These are phyloP conservation scores for Dolichomitus sp. DNA, from an alignment of 2,888 invertebrate genomes.

Conservation along the genomic window DNA sequence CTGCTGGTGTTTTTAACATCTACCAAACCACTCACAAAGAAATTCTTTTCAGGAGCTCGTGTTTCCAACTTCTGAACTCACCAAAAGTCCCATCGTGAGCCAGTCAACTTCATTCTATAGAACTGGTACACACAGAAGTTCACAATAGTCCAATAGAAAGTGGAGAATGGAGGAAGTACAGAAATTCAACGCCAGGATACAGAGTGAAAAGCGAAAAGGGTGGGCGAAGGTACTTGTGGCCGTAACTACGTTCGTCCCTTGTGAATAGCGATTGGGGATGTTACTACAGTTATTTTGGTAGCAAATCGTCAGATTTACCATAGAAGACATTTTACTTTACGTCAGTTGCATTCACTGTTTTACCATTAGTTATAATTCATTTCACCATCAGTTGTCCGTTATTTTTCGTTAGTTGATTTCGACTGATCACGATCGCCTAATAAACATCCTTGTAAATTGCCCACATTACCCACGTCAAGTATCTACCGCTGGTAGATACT, in stretches of 20 bases:
- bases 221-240: conserved; percentile 9
- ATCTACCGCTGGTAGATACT: too few relatives aligned
- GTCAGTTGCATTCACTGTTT: neutral
- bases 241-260: conserved; percentile 29
- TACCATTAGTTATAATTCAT: neutral
- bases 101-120: conserved; percentile 15
- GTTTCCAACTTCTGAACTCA: neutral
- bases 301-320: neutral
- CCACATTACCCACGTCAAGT: neutral
- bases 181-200: conserved; percentile 23
- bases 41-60: neutral
- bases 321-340: neutral
- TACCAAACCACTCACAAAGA: neutral
- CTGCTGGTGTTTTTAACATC: neutral
- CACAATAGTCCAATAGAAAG: neutral
- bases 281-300: neutral
- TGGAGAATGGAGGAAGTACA: conserved; percentile 19
- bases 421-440: neutral
- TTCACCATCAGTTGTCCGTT: neutral
- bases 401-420: neutral
- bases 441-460: neutral
- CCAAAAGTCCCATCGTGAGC: conserved; percentile 7
- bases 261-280: conserved; percentile 19
- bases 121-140: too few relatives aligned
- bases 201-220: conserved; percentile 41